Percentiles rank a stretch among this genome's conserved stretches.
These are phyloP conservation scores for Pachypanchax playfairii DNA, from an alignment of 2,113 vertebrate genomes.

Conservation along the genomic window DNA sequence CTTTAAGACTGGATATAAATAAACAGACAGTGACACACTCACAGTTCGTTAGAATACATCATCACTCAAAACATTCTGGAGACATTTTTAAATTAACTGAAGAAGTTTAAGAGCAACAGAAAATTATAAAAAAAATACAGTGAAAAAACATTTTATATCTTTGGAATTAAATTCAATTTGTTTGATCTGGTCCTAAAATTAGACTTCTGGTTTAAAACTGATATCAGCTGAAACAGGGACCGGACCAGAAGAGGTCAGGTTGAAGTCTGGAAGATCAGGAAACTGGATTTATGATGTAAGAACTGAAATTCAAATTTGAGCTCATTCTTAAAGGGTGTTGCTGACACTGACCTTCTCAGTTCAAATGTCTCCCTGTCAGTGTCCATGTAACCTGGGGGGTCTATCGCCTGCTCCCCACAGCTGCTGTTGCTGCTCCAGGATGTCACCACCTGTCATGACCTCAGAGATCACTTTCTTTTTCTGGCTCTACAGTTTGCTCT, in stretches of 20 bases:
- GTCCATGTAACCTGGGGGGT: constrained; percentile 22
- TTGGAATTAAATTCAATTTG: too few relatives aligned
- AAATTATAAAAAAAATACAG: too few relatives aligned
- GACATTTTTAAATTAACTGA: too few relatives aligned
- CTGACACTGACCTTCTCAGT: constrained; percentile 13
- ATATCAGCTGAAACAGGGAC: neutral
- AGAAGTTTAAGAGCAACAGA: too few relatives aligned
- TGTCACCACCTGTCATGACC: constrained; percentile 46
- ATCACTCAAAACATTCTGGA: too few relatives aligned
- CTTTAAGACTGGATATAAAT: too few relatives aligned
- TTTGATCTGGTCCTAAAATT: too few relatives aligned
- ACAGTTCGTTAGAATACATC: too few relatives aligned
- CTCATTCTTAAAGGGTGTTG: neutral
- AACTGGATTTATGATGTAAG: neutral
- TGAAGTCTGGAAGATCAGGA: neutral
- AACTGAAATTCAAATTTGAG: neutral
- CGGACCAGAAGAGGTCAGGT: neutral
- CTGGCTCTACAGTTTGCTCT: constrained; percentile 2
- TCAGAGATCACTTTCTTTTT: constrained; percentile 15
- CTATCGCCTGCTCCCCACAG: constrained; percentile 23
- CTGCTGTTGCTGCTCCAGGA: constrained; percentile 27
- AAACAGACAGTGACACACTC: too few relatives aligned
- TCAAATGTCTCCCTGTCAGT: constrained; percentile 61
- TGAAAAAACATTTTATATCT: too few relatives aligned
- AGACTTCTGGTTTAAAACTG: neutral